Percentiles rank a stretch among this genome's conserved stretches.
phyloP scores from a whole-genome alignment of 2,113 vertebrate species.

The Oreochromis niloticus region DNA sequence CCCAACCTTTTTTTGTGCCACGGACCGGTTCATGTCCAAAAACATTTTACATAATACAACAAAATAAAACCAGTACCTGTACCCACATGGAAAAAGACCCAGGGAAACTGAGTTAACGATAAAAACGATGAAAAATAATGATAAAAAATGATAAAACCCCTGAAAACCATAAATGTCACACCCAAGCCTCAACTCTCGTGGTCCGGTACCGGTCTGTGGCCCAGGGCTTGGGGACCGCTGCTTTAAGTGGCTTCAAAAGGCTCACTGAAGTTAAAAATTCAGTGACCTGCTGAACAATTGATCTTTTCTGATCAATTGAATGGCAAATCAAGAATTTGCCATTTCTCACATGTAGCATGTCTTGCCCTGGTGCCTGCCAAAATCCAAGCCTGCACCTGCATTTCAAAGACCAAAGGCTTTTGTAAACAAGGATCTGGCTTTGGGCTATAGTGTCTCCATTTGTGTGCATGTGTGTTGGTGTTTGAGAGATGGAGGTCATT shows the following conservation, averaged over 20 bases:
- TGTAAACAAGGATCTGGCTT: neutral
- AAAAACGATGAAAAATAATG: neutral
- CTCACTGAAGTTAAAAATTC: neutral
- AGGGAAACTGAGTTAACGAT: neutral
- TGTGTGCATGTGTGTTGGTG: neutral
- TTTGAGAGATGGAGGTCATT: neutral
- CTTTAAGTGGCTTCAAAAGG: neutral
- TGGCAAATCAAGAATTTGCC: neutral
- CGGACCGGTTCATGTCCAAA: neutral
- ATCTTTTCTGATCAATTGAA: neutral
- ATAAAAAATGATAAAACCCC: neutral
- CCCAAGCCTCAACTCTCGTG: neutral
- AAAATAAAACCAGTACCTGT: neutral
- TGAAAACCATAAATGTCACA: neutral
- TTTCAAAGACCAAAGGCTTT: neutral
- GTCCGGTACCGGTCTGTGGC: accelerated
- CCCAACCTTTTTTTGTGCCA: accelerated
- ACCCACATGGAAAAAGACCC: neutral
- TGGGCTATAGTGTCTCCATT: neutral
- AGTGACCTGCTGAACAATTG: neutral
- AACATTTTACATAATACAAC: neutral
- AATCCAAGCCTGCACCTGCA: neutral
- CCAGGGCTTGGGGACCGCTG: neutral
- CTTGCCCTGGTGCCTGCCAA: neutral
- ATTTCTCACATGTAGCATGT: neutral